Percentiles rank a stretch among this genome's conserved stretches.
Conservation (phyloP, 2,888 invertebrate genomes). For the Eudasyphora cyanicolor region DNA sequence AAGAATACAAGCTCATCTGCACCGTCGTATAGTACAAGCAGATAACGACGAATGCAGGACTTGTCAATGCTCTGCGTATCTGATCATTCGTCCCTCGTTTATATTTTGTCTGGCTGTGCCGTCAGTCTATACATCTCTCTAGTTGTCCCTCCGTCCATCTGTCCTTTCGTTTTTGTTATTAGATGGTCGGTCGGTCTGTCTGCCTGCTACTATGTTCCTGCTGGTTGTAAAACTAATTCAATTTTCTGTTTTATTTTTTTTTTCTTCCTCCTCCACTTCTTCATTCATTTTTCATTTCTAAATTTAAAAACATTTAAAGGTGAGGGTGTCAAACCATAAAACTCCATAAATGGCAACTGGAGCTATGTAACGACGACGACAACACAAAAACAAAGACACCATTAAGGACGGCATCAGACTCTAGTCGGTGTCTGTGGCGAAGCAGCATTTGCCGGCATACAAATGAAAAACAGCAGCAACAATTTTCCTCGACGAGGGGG, state of each 20-base stretch:
- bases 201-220: neutral
- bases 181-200: too few relatives aligned
- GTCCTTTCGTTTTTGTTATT: neutral
- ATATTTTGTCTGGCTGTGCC: neutral
- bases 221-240: slow-evolving; percentile 49
- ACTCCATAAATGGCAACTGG: slow-evolving; percentile 21
- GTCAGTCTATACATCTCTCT: neutral
- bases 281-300: slow-evolving; percentile 42
- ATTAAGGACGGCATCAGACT: neutral
- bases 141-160: neutral
- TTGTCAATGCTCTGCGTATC: neutral
- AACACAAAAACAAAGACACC: neutral
- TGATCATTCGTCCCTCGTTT: neutral
- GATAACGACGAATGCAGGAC: neutral
- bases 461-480: neutral
- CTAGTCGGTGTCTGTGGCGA: too few relatives aligned
- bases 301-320: slow-evolving; percentile 49
- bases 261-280: too few relatives aligned
- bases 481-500: neutral
- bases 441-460: neutral
- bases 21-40: neutral
- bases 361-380: neutral
- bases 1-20: neutral
- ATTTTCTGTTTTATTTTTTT: slow-evolving; percentile 35
- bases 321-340: slow-evolving; percentile 48